phyloP scores from a whole-genome alignment of 2,113 vertebrate species.

The Athene noctua region DNA sequence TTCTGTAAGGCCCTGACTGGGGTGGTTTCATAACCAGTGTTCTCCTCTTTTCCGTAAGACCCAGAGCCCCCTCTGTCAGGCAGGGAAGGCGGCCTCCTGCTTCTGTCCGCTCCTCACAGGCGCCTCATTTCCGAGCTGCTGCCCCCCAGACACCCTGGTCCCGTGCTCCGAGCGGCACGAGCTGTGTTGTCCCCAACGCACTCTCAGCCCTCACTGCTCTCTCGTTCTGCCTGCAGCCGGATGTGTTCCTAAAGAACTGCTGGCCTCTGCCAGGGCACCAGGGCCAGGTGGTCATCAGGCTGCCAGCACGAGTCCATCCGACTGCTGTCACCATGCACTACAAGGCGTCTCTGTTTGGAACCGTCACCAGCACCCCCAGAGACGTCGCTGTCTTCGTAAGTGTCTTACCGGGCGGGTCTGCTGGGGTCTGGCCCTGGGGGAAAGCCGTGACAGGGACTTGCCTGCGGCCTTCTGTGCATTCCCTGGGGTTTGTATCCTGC shows the following conservation, averaged over 20 bases:
- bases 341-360: background rate
- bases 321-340: conserved; percentile 66
- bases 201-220: too few species aligned
- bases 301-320: conserved; percentile 32
- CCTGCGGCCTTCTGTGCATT: background rate
- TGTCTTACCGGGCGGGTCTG: background rate
- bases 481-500: background rate
- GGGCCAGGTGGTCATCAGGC: conserved; percentile 59
- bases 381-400: conserved; percentile 68
- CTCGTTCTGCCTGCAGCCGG: background rate
- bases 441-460: background rate
- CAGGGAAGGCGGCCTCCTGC: too few species aligned
- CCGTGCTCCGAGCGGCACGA: too few species aligned
- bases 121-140: too few species aligned
- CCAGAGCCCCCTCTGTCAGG: too few species aligned
- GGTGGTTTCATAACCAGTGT: background rate
- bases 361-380: conserved; percentile 50
- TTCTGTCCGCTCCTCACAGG: too few species aligned
- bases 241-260: conserved; percentile 59
- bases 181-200: too few species aligned
- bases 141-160: too few species aligned
- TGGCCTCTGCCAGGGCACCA: conserved; percentile 55
- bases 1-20: background rate
- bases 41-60: too few species aligned
- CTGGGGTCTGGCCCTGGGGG: background rate